These are phyloP conservation scores for Stictonetta naevosa DNA, from an alignment of 2,113 vertebrate species.

Conservation along the genomic window DNA sequence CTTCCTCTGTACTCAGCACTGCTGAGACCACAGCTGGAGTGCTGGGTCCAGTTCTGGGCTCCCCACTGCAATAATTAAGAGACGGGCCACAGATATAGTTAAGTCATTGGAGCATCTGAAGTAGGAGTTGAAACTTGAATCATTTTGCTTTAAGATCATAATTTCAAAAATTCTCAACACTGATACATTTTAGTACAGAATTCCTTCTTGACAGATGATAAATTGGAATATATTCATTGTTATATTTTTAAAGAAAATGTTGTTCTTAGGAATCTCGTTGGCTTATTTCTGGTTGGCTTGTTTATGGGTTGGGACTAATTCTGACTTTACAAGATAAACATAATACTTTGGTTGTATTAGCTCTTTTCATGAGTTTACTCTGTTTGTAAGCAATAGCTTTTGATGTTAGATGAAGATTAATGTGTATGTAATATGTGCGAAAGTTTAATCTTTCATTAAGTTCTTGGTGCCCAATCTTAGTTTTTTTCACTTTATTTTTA, in stretches of 20 bases:
- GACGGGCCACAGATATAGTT: neutral
- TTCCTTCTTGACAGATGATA: neutral
- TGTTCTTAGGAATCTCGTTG: neutral
- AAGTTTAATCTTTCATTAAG: neutral
- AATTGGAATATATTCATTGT: neutral
- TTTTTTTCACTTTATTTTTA: neutral
- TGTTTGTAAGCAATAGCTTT: neutral
- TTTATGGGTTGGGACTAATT: neutral
- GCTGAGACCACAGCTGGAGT: neutral
- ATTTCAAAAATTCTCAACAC: neutral
- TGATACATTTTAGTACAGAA: neutral
- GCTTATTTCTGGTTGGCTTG: neutral
- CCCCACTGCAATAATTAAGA: neutral
- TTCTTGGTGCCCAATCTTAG: neutral
- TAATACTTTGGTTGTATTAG: neutral
- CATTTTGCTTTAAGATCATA: neutral
- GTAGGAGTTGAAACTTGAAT: neutral
- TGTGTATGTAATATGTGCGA: neutral
- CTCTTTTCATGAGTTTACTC: neutral
- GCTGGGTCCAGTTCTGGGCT: neutral
- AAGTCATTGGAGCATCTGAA: neutral
- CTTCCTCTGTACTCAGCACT: neutral
- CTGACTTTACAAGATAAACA: neutral
- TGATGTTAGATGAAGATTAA: neutral
- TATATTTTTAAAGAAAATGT: neutral